These are phyloP conservation scores for Paradisaea rubra DNA, from an alignment of 2,113 vertebrate species.

Conservation along the genomic window DNA sequence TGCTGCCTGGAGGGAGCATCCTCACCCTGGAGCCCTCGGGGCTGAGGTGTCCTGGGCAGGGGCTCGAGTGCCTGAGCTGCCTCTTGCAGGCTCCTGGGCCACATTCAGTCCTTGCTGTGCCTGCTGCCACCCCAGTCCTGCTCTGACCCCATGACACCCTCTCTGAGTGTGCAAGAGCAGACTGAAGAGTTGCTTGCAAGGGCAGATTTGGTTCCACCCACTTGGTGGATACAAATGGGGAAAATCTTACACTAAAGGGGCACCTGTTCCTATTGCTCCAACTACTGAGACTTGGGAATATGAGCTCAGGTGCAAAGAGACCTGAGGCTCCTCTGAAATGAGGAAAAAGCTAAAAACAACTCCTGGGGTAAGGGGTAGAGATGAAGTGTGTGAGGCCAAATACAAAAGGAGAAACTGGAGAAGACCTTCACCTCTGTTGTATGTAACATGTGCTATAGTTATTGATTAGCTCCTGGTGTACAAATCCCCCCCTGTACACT, in stretches of 20 bases:
- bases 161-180: rapidly evolving
- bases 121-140: rapidly evolving
- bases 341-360: rapidly evolving
- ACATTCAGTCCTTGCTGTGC: rapidly evolving
- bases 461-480: rapidly evolving
- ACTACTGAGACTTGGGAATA: background rate
- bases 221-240: rapidly evolving
- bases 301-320: background rate
- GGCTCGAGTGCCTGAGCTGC: background rate
- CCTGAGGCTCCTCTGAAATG: background rate
- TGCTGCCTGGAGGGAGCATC: background rate
- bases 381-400: background rate
- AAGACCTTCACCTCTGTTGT: rapidly evolving
- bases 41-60: background rate
- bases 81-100: rapidly evolving
- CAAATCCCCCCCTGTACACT: rapidly evolving
- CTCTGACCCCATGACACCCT: too few relatives aligned
- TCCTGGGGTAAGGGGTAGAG: rapidly evolving
- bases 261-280: background rate
- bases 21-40: background rate
- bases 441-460: rapidly evolving
- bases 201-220: background rate
- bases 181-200: background rate
- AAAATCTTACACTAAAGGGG: rapidly evolving
- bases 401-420: rapidly evolving